Evolutionary conservation across 1,140 invertebrate genomes (phyloP).

Genomic region (Macrocentrus cingulum): DNA sequence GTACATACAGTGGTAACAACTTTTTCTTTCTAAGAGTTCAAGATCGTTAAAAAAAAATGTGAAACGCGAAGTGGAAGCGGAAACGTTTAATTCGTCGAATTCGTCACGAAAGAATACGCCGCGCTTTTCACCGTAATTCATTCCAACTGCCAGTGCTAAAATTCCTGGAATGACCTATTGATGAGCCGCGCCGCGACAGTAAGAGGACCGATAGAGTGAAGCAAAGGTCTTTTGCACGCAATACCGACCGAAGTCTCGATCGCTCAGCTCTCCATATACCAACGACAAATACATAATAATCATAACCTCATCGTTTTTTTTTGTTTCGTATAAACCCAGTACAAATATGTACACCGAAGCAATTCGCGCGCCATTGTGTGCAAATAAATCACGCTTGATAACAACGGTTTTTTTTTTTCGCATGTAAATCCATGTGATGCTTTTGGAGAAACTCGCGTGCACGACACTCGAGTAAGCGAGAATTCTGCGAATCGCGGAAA

Average conservation of each 20-base stretch:
- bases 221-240: constrained; percentile 15
- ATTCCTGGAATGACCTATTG: constrained; percentile 20
- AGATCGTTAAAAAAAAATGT: neutral
- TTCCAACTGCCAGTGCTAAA: constrained; percentile 2
- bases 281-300: neutral
- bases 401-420: no score
- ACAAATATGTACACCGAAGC: no score
- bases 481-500: constrained; percentile 8
- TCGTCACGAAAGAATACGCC: constrained; percentile 14
- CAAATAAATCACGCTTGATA: constrained; percentile 2
- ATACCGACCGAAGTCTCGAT: no score
- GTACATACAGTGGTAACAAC: no score
- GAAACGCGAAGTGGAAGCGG: constrained; percentile 4
- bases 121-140: constrained; percentile 13
- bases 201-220: constrained; percentile 17
- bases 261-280: neutral
- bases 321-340: no score
- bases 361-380: neutral
- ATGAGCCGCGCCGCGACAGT: constrained; percentile 18
- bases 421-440: no score
- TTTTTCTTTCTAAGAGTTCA: no score
- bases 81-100: constrained; percentile 12
- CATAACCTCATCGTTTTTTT: no score
- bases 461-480: neutral
- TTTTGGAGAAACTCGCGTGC: no score